These are phyloP conservation scores for Steromphala cineraria DNA, from an alignment of 2,888 invertebrate species.

Conservation along the genomic window DNA sequence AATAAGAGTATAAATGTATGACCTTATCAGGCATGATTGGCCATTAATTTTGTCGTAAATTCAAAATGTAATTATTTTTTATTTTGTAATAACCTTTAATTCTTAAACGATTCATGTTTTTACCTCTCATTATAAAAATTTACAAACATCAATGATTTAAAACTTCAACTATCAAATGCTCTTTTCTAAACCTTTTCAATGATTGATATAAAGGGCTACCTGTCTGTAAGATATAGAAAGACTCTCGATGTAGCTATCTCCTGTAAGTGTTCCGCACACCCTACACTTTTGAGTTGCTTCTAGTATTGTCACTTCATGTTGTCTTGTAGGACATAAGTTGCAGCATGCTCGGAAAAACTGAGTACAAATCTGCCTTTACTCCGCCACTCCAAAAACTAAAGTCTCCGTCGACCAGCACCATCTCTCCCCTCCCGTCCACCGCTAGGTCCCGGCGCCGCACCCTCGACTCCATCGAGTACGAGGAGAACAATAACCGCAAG, in stretches of 20 bases:
- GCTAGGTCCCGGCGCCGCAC: constrained; percentile 43
- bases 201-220: not conserved
- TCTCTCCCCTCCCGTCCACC: constrained; percentile 38
- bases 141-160: not conserved
- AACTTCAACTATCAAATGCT: not conserved
- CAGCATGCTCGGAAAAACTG: constrained; percentile 39
- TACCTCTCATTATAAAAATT: not conserved
- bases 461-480: constrained; percentile 25
- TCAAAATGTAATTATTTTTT: no score
- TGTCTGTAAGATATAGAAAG: not conserved
- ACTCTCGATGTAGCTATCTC: not conserved
- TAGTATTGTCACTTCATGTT: constrained; percentile 24
- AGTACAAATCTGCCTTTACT: constrained; percentile 57
- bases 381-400: constrained; percentile 53
- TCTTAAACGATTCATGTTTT: no score
- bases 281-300: not conserved
- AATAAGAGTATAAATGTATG: no score
- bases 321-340: constrained; percentile 47
- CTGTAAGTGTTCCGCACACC: not conserved
- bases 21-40: no score
- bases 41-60: no score
- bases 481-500: constrained; percentile 16
- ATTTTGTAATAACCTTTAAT: no score
- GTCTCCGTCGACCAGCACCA: constrained; percentile 36
- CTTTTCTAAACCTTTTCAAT: not conserved